Evolutionary conservation across 2,888 invertebrate genomes (phyloP).

Genomic region (Eustalomyia histrio): DNA sequence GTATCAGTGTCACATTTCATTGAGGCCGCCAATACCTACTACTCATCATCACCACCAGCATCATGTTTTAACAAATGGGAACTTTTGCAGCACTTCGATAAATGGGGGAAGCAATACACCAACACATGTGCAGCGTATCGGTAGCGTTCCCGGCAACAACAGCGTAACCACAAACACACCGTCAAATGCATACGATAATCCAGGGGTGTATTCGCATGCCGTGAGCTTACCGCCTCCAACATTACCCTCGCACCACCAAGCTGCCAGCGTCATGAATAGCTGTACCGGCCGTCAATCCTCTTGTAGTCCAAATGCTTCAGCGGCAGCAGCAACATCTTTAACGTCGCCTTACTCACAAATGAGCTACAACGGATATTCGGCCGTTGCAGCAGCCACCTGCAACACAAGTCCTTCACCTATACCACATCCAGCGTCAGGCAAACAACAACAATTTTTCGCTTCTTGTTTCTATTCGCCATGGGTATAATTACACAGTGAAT

Average conservation of each 20-base stretch:
- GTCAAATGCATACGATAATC: conserved; percentile 53
- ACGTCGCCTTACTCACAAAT: conserved; percentile 71
- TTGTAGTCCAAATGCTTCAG: conserved; percentile 34
- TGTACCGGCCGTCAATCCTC: conserved; percentile 36
- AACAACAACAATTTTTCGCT: conserved; percentile 76
- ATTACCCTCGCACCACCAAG: conserved; percentile 34
- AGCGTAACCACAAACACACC: conserved; percentile 46
- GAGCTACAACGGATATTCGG: conserved; percentile 73
- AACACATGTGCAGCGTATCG: conserved; percentile 45
- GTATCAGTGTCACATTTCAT: conserved; percentile 78
- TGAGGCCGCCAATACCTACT: conserved; percentile 72
- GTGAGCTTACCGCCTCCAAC: conserved; percentile 67
- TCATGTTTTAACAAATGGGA: conserved; percentile 64
- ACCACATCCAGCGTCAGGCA: conserved; percentile 69
- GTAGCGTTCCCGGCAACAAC: conserved; percentile 54
- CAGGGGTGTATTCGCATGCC: conserved; percentile 62
- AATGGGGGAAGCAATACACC: conserved; percentile 60
- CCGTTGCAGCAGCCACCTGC: conserved; percentile 64
- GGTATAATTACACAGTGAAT: conserved; percentile 68
- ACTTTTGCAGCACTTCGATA: conserved; percentile 26
- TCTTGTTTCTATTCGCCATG: conserved; percentile 78
- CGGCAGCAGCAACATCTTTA: conserved; percentile 62
- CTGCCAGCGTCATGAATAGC: conserved; percentile 3
- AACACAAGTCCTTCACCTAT: conserved; percentile 57
- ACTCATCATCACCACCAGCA: conserved; percentile 66